A percentile compares a stretch with the other conserved stretches of the same genome.
Evolutionary conservation across 2,888 invertebrate species (phyloP).

Genomic region (Athalia rosae): DNA sequence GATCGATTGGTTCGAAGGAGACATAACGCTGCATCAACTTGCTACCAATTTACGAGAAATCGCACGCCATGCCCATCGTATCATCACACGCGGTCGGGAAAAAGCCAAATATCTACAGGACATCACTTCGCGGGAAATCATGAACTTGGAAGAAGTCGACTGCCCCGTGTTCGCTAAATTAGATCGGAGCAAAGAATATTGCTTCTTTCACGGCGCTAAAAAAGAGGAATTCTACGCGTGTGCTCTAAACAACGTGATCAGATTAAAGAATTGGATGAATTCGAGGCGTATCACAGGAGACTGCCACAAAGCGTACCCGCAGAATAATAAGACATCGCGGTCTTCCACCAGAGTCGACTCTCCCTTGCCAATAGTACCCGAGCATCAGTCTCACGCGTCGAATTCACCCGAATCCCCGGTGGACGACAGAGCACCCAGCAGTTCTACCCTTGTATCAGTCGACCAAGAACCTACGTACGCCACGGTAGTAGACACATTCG

Average conservation of each 20-base stretch:
- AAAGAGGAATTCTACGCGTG: too few species aligned
- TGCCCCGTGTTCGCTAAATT: not conserved
- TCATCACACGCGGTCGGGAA: conserved; percentile 2
- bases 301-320: not conserved
- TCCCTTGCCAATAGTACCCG: too few species aligned
- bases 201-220: not conserved
- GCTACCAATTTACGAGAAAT: conserved; percentile 13
- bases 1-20: conserved; percentile 45
- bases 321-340: not conserved
- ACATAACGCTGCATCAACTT: not conserved
- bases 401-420: too few species aligned
- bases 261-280: too few species aligned
- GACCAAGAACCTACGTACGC: not conserved
- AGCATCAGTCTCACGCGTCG: too few species aligned
- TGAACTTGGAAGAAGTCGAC: too few species aligned
- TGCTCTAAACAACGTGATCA: too few species aligned
- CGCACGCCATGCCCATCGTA: not conserved
- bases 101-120: not conserved
- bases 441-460: not conserved
- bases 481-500: too few species aligned
- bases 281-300: too few species aligned
- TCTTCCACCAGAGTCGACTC: too few species aligned
- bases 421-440: too few species aligned
- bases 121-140: too few species aligned
- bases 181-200: not conserved